phyloP scores from a whole-genome alignment of 2,797 vertebrate species.

The Clarias laeviceps region DNA sequence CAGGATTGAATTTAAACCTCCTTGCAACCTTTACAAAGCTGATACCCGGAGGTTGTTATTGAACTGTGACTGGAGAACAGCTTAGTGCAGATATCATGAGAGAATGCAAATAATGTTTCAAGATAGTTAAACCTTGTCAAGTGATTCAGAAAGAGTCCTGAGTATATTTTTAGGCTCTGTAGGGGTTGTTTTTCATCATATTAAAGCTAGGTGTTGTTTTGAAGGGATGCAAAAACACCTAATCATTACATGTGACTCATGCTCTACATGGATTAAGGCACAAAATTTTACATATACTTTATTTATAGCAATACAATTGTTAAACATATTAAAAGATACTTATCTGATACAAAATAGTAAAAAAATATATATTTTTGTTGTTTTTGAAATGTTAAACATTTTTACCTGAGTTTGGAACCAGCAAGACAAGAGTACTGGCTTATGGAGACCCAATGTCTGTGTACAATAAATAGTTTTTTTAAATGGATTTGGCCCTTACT shows the following conservation, averaged over 20 bases:
- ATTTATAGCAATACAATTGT: neutral
- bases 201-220: neutral
- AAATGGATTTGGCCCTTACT: no score
- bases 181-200: slow-evolving; percentile 55
- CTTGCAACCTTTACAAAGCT: slow-evolving; percentile 27
- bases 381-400: no score
- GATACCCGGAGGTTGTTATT: slow-evolving; percentile 47
- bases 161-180: slow-evolving; percentile 24
- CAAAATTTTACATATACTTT: neutral
- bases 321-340: neutral
- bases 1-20: slow-evolving; percentile 14
- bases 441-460: neutral
- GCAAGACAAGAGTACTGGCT: no score
- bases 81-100: slow-evolving; percentile 28
- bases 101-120: slow-evolving; percentile 16
- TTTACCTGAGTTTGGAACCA: no score
- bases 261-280: neutral
- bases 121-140: neutral
- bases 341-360: neutral
- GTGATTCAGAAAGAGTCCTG: slow-evolving; percentile 46
- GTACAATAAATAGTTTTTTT: no score
- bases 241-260: neutral
- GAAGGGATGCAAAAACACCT: neutral
- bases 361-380: no score
- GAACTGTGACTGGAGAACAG: slow-evolving; percentile 45